Percentiles rank a stretch among this genome's conserved stretches.
phyloP scores from a whole-genome alignment of 2,797 vertebrate genomes.

The Bothrops alternatus region DNA sequence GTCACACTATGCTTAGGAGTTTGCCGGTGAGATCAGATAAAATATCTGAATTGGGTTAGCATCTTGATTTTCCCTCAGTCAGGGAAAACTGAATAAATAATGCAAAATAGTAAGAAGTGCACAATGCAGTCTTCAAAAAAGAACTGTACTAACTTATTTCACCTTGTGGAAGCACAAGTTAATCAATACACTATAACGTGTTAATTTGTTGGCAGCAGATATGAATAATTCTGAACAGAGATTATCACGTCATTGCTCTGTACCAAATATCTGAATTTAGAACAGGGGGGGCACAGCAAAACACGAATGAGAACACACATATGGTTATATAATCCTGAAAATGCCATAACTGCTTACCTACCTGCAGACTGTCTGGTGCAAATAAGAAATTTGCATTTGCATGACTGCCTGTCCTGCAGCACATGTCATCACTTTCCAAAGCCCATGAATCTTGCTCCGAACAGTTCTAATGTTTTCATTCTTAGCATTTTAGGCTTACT shows the following conservation, averaged over 20 bases:
- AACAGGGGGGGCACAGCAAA: background rate
- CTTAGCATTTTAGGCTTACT: background rate
- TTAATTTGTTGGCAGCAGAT: background rate
- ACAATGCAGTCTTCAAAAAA: background rate
- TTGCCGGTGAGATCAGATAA: background rate
- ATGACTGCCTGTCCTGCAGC: background rate
- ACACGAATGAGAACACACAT: background rate
- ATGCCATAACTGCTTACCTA: background rate
- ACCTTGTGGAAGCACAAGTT: background rate
- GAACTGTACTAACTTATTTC: background rate
- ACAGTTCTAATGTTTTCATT: background rate
- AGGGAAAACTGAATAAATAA: background rate
- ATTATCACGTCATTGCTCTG: background rate
- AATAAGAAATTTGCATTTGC: background rate
- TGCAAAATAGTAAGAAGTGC: background rate
- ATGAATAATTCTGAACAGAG: background rate
- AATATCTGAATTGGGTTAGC: background rate
- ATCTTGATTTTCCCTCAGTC: background rate
- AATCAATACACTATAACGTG: background rate
- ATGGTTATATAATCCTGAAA: background rate
- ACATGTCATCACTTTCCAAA: background rate
- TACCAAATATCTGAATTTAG: background rate
- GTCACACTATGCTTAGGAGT: background rate
- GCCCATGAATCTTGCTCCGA: background rate
- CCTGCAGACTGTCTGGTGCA: background rate